A percentile compares a stretch with the other conserved stretches of the same genome.
These are phyloP conservation scores for Phalacrocorax pelagicus DNA, from an alignment of 2,113 vertebrate species.

Conservation along the genomic window DNA sequence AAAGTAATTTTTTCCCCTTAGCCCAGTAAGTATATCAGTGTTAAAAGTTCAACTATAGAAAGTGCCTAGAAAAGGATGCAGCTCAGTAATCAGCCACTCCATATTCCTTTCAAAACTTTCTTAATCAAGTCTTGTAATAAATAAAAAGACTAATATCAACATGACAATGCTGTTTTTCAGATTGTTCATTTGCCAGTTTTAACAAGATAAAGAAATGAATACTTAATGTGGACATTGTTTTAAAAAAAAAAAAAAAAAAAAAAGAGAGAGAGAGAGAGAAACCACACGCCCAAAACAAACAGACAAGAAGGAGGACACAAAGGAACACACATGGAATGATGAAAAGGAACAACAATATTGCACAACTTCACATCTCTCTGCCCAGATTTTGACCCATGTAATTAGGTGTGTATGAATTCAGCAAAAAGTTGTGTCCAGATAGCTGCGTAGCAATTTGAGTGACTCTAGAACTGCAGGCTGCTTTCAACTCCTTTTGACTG, in stretches of 20 bases:
- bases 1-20: slow-evolving; percentile 15
- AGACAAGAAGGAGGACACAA: slow-evolving; percentile 33
- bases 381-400: slow-evolving; percentile 66
- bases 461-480: slow-evolving; percentile 21
- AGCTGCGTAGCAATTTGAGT: slow-evolving; percentile 46
- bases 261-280: neutral
- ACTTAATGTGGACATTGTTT: slow-evolving; percentile 52
- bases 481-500: slow-evolving; percentile 26
- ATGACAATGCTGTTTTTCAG: slow-evolving; percentile 49
- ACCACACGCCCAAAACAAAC: neutral
- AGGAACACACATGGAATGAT: slow-evolving; percentile 68
- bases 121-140: slow-evolving; percentile 42
- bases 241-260: neutral
- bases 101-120: slow-evolving; percentile 1
- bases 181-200: slow-evolving; percentile 74
- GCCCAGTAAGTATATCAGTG: neutral
- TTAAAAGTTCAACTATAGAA: slow-evolving; percentile 27
- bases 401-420: slow-evolving; percentile 62
- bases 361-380: slow-evolving; percentile 74
- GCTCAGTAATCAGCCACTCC: neutral
- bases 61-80: slow-evolving; percentile 4
- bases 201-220: slow-evolving; percentile 67
- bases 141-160: slow-evolving; percentile 68
- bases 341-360: slow-evolving; percentile 73
- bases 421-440: slow-evolving; percentile 46